Evolutionary conservation across 2,888 invertebrate species (phyloP).

Genomic region (Tortrix viridana): DNA sequence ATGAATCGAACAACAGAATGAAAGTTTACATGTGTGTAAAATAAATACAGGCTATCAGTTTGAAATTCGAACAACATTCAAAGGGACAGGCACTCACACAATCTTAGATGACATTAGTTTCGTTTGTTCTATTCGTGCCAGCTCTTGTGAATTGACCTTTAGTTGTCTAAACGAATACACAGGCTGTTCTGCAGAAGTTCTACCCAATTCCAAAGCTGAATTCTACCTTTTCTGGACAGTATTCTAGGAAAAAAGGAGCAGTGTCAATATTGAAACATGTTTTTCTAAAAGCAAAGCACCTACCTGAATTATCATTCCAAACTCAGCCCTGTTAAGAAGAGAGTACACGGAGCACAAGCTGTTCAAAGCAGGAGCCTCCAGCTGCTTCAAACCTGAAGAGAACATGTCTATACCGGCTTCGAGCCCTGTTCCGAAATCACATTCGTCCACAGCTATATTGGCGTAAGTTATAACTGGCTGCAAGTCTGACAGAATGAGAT

Average conservation of each 20-base stretch:
- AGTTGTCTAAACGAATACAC: no score
- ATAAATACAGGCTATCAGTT: no score
- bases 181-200: no score
- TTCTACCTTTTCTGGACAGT: background rate
- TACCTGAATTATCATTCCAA: constrained; percentile 88
- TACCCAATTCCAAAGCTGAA: no score
- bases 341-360: constrained; percentile 90
- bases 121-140: no score
- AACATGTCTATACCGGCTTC: constrained; percentile 95
- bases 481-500: constrained; percentile 86
- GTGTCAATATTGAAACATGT: background rate
- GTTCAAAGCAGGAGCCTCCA: constrained; percentile 87
- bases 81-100: no score
- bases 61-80: no score
- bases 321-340: constrained; percentile 88
- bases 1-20: no score
- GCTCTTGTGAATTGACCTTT: no score
- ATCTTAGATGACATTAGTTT: no score
- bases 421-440: constrained; percentile 96
- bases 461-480: constrained; percentile 93
- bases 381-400: constrained; percentile 87
- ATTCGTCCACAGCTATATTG: constrained; percentile 96
- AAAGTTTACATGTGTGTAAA: no score
- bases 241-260: background rate
- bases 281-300: constrained; percentile 11